These are phyloP conservation scores for Dromaius novaehollandiae DNA, from an alignment of 2,113 vertebrate genomes.

Conservation along the genomic window DNA sequence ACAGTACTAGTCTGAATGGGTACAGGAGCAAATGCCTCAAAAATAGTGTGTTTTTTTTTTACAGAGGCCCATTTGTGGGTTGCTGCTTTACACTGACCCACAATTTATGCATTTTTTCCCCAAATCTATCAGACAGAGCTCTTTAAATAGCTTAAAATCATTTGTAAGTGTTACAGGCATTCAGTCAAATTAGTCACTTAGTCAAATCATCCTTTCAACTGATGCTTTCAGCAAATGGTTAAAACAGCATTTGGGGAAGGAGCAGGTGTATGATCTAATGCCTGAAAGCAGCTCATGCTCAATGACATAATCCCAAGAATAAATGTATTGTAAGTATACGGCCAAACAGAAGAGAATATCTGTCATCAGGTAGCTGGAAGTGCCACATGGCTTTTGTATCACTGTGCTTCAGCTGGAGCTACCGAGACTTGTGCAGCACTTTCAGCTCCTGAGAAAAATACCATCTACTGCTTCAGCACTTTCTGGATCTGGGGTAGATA, in stretches of 20 bases:
- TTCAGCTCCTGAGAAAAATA: conserved; percentile 7
- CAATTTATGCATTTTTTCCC: conserved; percentile 44
- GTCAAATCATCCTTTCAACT: conserved; percentile 67
- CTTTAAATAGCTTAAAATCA: conserved; percentile 53
- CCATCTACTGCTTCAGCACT: neutral
- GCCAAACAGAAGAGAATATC: conserved; percentile 63
- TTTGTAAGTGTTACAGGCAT: conserved; percentile 47
- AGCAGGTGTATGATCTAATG: conserved; percentile 61
- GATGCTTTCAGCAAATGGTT: conserved; percentile 60
- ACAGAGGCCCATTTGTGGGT: conserved; percentile 37
- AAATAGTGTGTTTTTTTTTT: neutral
- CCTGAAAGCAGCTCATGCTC: conserved; percentile 40
- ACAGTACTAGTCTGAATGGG: neutral
- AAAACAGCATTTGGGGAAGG: conserved; percentile 40
- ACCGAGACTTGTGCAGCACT: neutral
- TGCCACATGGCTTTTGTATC: conserved; percentile 58
- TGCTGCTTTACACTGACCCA: conserved; percentile 50
- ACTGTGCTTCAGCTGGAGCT: neutral
- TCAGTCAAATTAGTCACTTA: conserved; percentile 61
- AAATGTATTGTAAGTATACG: conserved; percentile 50
- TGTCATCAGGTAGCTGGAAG: conserved; percentile 50
- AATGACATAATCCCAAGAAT: conserved; percentile 67
- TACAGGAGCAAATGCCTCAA: conserved; percentile 17
- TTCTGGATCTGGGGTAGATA: neutral
- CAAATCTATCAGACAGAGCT: neutral